Conservation (phyloP, 2,113 vertebrate species). For the Lamprotornis superbus region DNA sequence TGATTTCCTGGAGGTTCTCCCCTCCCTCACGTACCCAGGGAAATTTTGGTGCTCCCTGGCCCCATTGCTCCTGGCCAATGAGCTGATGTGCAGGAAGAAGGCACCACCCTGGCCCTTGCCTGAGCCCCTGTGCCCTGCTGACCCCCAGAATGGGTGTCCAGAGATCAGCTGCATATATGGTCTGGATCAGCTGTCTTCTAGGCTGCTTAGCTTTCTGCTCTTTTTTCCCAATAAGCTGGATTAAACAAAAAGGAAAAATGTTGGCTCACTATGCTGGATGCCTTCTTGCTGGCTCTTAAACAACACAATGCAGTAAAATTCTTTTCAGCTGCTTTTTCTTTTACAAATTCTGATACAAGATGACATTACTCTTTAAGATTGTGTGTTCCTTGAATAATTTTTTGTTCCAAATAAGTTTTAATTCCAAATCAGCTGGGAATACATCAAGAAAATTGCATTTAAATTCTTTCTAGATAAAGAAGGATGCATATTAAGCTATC, state of each 20-base stretch:
- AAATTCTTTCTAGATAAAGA: not conserved
- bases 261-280: not conserved
- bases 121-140: fast-evolving
- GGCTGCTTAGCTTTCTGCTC: not conserved
- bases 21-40: no score
- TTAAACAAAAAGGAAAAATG: not conserved
- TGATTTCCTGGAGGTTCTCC: not conserved
- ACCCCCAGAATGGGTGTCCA: no score
- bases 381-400: not conserved
- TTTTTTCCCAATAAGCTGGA: not conserved
- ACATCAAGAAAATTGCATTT: not conserved
- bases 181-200: not conserved
- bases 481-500: not conserved
- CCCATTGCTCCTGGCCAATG: fast-evolving
- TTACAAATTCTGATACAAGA: not conserved
- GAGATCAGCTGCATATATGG: not conserved
- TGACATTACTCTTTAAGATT: not conserved
- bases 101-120: fast-evolving
- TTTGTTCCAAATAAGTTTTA: not conserved
- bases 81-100: not conserved
- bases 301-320: not conserved
- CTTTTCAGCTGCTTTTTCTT: not conserved
- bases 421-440: not conserved
- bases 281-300: not conserved
- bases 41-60: not conserved